These are phyloP conservation scores for Macaca fascicularis DNA, from an alignment of 2,113 vertebrate species.

Conservation along the genomic window T2T-MFA8v1.1 NC_088376.1:142504001-142504500, in stretches of 20 bases:
- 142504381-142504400: background rate
- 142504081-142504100: constrained; percentile 65
- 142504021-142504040: background rate
- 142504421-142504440: background rate
- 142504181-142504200: background rate
- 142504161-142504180: background rate
- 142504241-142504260: background rate
- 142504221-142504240: background rate
- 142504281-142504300: background rate
- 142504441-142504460: background rate
- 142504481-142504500: background rate
- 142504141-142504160: constrained; percentile 18
- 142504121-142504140: constrained; percentile 65
- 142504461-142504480: background rate
- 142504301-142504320: background rate
- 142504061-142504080: constrained; percentile 25
- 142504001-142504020: constrained; percentile 70
- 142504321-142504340: accelerated
- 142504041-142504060: constrained; percentile 44
- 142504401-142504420: constrained; percentile 27
- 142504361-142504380: background rate
- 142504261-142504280: background rate
- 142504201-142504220: background rate
- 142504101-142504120: constrained; percentile 73
- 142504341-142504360: background rate